These are phyloP conservation scores for Horisme vitalbata DNA, from an alignment of 2,888 invertebrate species.

Conservation along the genomic window DNA sequence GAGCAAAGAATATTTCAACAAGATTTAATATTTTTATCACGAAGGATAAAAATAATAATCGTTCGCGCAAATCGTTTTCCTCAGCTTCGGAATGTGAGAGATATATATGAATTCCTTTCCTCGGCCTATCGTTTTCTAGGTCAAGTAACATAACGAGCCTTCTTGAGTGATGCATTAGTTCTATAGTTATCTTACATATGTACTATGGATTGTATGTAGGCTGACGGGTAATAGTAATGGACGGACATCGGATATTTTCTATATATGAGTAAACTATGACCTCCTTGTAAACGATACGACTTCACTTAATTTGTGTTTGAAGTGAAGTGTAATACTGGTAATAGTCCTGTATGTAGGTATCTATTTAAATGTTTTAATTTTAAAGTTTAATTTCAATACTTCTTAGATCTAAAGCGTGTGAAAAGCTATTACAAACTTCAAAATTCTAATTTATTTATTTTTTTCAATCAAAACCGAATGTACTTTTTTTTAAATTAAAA, in stretches of 20 bases:
- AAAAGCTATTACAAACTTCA: no score
- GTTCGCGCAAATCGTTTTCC: conserved; percentile 8
- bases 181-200: conserved; percentile 8
- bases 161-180: conserved; percentile 20
- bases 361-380: no score
- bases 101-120: conserved; percentile 21
- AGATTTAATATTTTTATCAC: conserved; percentile 6
- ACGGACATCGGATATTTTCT: conserved; percentile 26
- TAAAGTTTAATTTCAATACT: no score
- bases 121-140: conserved; percentile 22
- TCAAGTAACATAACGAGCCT: conserved; percentile 23
- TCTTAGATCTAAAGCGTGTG: no score
- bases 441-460: no score
- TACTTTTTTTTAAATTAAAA: no score
- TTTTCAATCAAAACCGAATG: no score
- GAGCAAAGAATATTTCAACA: background rate
- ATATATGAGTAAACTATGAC: conserved; percentile 16
- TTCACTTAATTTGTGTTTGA: no score
- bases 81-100: conserved; percentile 11
- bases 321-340: no score
- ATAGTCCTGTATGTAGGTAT: no score
- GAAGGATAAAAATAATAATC: conserved; percentile 18
- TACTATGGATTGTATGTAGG: conserved; percentile 11
- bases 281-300: conserved; percentile 10
- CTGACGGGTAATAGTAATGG: conserved; percentile 16